Percentiles rank a stretch among this genome's conserved stretches.
These are phyloP conservation scores for Diarsia brunnea DNA, from an alignment of 2,888 invertebrate species.

Conservation along the genomic window DNA sequence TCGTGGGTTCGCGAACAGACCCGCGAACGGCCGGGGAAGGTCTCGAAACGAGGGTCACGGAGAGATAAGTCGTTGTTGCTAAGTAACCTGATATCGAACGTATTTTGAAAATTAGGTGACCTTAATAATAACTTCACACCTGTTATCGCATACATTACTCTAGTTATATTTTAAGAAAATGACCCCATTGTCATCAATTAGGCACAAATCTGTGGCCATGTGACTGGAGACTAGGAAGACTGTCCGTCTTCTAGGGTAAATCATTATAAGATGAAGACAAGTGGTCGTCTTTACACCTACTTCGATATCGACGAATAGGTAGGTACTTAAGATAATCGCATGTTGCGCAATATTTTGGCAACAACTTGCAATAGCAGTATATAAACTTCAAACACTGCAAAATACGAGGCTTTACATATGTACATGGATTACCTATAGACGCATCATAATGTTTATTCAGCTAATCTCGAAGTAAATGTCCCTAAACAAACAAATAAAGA, in stretches of 20 bases:
- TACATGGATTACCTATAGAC: neutral
- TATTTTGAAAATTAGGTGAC: neutral
- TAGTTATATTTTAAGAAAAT: neutral
- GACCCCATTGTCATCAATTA: neutral
- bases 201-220: neutral
- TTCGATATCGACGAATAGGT: neutral
- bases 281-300: neutral
- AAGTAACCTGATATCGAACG: neutral
- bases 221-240: neutral
- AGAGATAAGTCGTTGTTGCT: slow-evolving; percentile 17
- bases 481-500: slow-evolving; percentile 18
- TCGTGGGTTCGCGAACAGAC: neutral
- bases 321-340: neutral
- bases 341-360: slow-evolving; percentile 2
- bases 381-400: neutral
- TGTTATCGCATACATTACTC: neutral
- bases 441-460: neutral
- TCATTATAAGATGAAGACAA: neutral
- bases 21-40: neutral
- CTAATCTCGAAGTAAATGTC: slow-evolving; percentile 7
- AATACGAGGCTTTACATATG: neutral
- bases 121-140: neutral
- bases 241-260: too few relatives aligned
- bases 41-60: slow-evolving; percentile 3
- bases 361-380: neutral